Conservation (phyloP, 2,888 invertebrate genomes). For the Gryllus longicercus region DNA sequence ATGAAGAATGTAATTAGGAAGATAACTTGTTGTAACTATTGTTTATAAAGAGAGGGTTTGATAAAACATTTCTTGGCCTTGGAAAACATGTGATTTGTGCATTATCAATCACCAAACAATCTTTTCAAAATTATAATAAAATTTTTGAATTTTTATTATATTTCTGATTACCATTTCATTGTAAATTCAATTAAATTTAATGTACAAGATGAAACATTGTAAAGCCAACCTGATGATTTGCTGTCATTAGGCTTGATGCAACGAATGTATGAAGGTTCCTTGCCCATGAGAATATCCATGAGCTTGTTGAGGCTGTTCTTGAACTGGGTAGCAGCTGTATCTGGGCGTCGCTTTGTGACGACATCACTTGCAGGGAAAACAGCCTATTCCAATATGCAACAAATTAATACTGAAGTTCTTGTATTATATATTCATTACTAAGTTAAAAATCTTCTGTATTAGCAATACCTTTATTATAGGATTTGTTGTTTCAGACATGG, state of each 20-base stretch:
- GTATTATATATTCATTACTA: neutral
- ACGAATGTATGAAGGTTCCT: slow-evolving; percentile 89
- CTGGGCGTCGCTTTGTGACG: slow-evolving; percentile 75
- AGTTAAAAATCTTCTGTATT: neutral
- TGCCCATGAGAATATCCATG: slow-evolving; percentile 85
- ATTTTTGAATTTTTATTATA: too few relatives aligned
- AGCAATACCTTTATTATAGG: slow-evolving; percentile 54
- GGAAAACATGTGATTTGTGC: too few relatives aligned
- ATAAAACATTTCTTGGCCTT: too few relatives aligned
- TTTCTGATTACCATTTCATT: too few relatives aligned
- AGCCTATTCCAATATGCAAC: slow-evolving; percentile 41
- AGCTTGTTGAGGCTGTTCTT: slow-evolving; percentile 80
- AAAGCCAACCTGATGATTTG: slow-evolving; percentile 30
- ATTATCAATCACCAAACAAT: too few relatives aligned
- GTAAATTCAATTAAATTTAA: slow-evolving; percentile 12
- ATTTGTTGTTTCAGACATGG: slow-evolving; percentile 71
- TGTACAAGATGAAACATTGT: slow-evolving; percentile 18
- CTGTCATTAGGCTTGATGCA: slow-evolving; percentile 91
- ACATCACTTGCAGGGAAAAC: slow-evolving; percentile 65
- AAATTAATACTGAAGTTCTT: neutral
- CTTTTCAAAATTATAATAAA: too few relatives aligned
- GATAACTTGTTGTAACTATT: too few relatives aligned
- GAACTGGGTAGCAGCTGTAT: slow-evolving; percentile 88
- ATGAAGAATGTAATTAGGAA: too few relatives aligned
- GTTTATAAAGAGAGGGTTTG: too few relatives aligned